Base-by-base conservation (phyloP, 1,140 invertebrate genomes). In the Orius insidiosus region DNA sequence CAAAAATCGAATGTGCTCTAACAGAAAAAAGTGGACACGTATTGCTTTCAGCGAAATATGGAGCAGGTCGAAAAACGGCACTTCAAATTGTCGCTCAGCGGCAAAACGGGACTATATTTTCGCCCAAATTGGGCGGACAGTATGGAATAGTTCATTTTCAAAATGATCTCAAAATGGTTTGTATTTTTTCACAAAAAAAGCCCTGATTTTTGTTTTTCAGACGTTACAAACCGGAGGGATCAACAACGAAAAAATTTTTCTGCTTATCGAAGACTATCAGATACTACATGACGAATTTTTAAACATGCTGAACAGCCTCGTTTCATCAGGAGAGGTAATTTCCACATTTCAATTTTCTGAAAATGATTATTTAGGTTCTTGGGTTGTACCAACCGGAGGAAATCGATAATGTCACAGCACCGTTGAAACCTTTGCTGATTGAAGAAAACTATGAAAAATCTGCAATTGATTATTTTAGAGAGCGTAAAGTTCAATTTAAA, bases 211-310 rank as follows among this genome's bases (percentile, higher is more conserved):
- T n/a, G n/a, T n/a, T n/a, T n/a, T n/a, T n/a, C n/a, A n/a, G n/a
- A n/a, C n/a, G 61, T 76, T 92, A 63, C 84, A 88, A 61, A 55
- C 64, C 10, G 75, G 80, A n/a, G 86, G 80, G 14, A 64, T 92
- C 32, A 85, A 90, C 41, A 77, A 78, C 9, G 76, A 90, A 59
- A 68, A 75, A 54, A 74, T 76, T 3, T 69, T 85, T 37, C 65
- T 95, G 14, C 55, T 93, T 3, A 60, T 95, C 1, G 88, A 95
- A 58, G 88, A 94, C 53, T 77, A 85, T 57, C 81, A 93, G 52
- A 66, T 89, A 13, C 64, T 78, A 3, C 74, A 85, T 32, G 55
- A 63, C 3, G 58, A 68, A 52, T 71, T 81, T 63, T 59, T 81
- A 13, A 78, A 80, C 56, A 63, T 76, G 47, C 60, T 85, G 11